phyloP scores from a whole-genome alignment of 2,797 vertebrate genomes.

The Threskiornis aethiopicus region DNA sequence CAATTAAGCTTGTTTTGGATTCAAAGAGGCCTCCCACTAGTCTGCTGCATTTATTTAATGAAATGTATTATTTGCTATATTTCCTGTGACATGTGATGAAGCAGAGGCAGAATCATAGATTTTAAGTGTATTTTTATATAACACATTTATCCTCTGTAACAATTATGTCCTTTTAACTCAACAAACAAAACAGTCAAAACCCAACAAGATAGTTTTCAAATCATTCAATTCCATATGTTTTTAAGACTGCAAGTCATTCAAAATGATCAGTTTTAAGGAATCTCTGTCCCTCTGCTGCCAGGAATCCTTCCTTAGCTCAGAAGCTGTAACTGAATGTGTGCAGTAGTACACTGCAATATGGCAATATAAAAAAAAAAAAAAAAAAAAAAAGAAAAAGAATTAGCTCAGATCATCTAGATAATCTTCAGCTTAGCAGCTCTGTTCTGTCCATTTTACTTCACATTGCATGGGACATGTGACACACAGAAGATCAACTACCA shows the following conservation, averaged over 20 bases:
- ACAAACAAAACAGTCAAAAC: not conserved
- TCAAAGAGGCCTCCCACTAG: constrained; percentile 14
- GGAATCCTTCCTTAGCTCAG: not conserved
- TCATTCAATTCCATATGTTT: not conserved
- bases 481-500: not conserved
- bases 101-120: not conserved
- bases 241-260: not conserved
- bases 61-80: not conserved
- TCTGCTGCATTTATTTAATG: not conserved
- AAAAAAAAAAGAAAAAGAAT: not conserved
- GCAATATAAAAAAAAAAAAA: not conserved
- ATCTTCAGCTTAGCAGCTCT: not conserved
- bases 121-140: not conserved
- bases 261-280: not conserved
- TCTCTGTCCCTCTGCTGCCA: not conserved
- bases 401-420: not conserved
- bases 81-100: not conserved
- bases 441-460: not conserved
- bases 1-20: constrained; percentile 34
- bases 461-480: not conserved
- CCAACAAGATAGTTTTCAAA: not conserved
- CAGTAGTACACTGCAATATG: not conserved
- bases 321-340: not conserved
- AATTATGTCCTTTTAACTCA: not conserved
- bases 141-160: not conserved